phyloP scores from a whole-genome alignment of 2,888 invertebrate genomes.

The Acleris sparsana region DNA sequence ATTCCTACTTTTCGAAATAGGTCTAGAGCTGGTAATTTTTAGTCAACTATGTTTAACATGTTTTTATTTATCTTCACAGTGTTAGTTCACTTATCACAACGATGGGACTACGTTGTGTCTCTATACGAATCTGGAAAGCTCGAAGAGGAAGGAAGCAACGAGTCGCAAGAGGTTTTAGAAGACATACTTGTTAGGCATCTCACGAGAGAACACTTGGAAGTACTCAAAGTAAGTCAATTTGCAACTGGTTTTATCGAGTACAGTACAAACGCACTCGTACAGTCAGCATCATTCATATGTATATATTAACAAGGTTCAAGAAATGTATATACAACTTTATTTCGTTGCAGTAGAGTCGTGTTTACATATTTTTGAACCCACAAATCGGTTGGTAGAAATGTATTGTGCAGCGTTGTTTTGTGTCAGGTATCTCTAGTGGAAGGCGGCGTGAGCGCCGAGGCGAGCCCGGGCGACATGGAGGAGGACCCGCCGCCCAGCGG shows the following conservation, averaged over 20 bases:
- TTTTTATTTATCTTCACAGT: slow-evolving; percentile 67
- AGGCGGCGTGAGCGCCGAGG: slow-evolving; percentile 79
- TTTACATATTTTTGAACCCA: no score
- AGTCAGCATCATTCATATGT: no score
- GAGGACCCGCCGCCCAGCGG: slow-evolving; percentile 80
- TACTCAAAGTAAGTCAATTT: slow-evolving; percentile 84
- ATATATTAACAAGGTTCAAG: no score
- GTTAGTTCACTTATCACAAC: slow-evolving; percentile 87
- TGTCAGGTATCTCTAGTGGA: slow-evolving; percentile 88
- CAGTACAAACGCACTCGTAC: no score
- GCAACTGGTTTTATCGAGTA: no score
- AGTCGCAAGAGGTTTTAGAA: slow-evolving; percentile 92
- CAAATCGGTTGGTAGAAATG: no score
- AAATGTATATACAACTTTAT: no score
- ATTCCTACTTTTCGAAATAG: no score
- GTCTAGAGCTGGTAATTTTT: no score
- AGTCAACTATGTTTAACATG: no score
- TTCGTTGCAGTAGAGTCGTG: no score
- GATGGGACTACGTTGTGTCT: slow-evolving; percentile 91
- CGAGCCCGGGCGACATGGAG: slow-evolving; percentile 88
- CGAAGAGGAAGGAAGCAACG: slow-evolving; percentile 88
- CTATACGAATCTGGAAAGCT: slow-evolving; percentile 90
- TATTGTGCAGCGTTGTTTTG: neutral
- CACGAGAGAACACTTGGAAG: slow-evolving; percentile 94
- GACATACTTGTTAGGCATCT: slow-evolving; percentile 93